Evolutionary conservation across 2,888 invertebrate species (phyloP), one percentile per base, ranked within the genome.

Genomic region (Cepaea hortensis): DNA sequence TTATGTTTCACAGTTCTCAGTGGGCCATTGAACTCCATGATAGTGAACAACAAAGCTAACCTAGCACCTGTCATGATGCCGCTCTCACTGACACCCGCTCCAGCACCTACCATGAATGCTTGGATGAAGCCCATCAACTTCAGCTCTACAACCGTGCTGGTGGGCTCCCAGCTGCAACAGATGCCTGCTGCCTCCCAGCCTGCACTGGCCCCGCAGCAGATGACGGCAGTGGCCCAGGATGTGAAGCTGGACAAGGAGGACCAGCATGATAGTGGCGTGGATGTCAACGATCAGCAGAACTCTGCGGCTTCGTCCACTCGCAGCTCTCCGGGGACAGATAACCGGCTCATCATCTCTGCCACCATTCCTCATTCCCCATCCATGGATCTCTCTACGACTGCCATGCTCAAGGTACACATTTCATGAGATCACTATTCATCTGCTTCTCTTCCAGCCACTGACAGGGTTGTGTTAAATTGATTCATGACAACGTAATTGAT

Each of bases 121-220:
- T 97, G 97, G 97, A 85, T 89, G 91, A 97, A 97, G 94, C 97
- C 97, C 4, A 96, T 97, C 91, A 96, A 96, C 61, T 96, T 96
- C 91, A 96, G 94, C 97, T 48, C 80, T 73, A 65, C 81, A 50
- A 48, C 82, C 18, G 86, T 81, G 46, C 76, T 88, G 62, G 72
- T 85, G 23, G 50, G 86, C 73, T 81, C 62, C 9, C 81, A 72
- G 62, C 3, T 68, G 9, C 79, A 80, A 35, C 79, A 80, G 46
- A 20, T 70, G 7, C 68, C 77, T 13, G n/a, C 85, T 80, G n/a
- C 23, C 9, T 48, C 46, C 7, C 18, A 68, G 4, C 46, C 46
- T 11, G 46, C 84, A 50, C 18, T 61, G 9, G 13, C 46, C 7
- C 83, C 73, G 48, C 77, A 82, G 68, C 65, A 55, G 75, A n/a